Conservation (phyloP, 2,888 invertebrate species). For the Nomada lathburiana region DNA sequence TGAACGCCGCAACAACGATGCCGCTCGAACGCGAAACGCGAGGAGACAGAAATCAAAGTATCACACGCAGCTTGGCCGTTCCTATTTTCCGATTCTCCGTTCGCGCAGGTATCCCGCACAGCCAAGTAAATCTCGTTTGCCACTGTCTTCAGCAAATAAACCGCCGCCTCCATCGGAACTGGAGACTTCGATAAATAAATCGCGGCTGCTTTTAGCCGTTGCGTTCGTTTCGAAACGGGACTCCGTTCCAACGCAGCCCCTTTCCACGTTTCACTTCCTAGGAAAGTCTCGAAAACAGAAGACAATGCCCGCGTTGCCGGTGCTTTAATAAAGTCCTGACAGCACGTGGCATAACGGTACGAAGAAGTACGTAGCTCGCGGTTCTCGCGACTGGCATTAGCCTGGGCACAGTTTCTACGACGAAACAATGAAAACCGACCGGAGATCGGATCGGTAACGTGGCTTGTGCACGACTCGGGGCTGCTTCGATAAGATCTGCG, state of each 20-base stretch:
- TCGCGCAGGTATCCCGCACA: neutral
- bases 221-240: conserved; percentile 3
- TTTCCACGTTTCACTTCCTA: neutral
- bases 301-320: conserved; percentile 38
- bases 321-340: conserved; percentile 34
- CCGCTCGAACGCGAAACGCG: neutral
- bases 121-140: conserved; percentile 27
- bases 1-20: no score
- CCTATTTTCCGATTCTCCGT: conserved; percentile 10
- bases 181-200: conserved; percentile 21
- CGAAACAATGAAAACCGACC: conserved; percentile 59
- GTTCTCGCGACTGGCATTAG: conserved; percentile 26
- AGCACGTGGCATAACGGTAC: conserved; percentile 41
- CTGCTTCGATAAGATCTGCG: conserved; percentile 52
- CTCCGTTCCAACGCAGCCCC: neutral
- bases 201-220: conserved; percentile 4
- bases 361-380: neutral
- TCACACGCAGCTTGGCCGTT: neutral
- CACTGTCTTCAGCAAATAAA: conserved; percentile 20
- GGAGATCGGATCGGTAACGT: conserved; percentile 35
- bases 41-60: neutral
- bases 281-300: neutral
- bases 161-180: conserved; percentile 1
- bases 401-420: neutral
- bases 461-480: conserved; percentile 33